Base-by-base conservation (phyloP, 2,888 invertebrate genomes). In the Athalia rosae region DNA sequence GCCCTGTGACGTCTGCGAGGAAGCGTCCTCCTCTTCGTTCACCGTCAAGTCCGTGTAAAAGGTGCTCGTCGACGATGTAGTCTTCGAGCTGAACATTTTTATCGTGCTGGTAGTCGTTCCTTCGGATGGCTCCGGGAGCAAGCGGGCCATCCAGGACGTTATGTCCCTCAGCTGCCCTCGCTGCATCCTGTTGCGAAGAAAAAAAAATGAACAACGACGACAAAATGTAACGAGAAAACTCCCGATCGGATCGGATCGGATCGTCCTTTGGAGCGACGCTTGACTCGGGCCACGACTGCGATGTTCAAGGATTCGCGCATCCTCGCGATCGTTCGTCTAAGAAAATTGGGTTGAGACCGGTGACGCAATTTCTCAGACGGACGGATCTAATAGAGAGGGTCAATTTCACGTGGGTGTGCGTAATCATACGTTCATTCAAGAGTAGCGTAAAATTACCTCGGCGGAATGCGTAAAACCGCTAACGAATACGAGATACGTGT, bases 31-130 rank as follows among this genome's bases (percentile, higher is more conserved):
- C 0, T 84, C 81, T 0, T 81, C 80, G 4, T 82, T 81, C 0
- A 80, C 81, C 8, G 85, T 85, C 74, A 90, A 80, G 80, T 89
- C 86, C 0, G 89, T 88, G 76, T 90, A 89, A 79, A 90, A 90
- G 5, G 84, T 89, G 76, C 89, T 89, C 7, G 85, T 88, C 0
- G 87, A 81, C 3, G 87, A 84, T 53, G 83, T 83, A 8, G 80
- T 83, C 80, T 88, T 89, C n/a, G 88, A 87, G 74, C 88, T 82
- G 79, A 90, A 90, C 90, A 89, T 90, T 76, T 88, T 88, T 81
- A 85, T 82, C 41, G 84, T 79, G 47, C 85, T 84, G 8, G 80
- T 78, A 78, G 80, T 79, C 50, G 77, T 81, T 77, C 79, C 83
- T 80, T 87, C 86, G 79, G 85, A 85, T 81, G 85, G 85, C 81